Base-by-base conservation (phyloP, 2,797 vertebrate genomes). In the Eulemur coronatus region DNA sequence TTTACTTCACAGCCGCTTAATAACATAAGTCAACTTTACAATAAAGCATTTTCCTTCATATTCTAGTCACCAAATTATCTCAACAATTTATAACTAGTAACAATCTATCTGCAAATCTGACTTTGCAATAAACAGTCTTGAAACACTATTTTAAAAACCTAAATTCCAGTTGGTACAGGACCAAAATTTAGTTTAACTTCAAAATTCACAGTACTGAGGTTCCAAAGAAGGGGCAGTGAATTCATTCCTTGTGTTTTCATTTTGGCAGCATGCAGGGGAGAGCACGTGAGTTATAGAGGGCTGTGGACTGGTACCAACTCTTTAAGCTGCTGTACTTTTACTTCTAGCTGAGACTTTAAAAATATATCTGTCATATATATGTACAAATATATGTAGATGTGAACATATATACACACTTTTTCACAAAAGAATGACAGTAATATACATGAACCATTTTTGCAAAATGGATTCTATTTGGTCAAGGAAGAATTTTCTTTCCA, bases 41-140 rank as follows among this genome's bases (percentile, higher is more conserved):
- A 87, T 30, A 92, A 94, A 94, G 46, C 57, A 46, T 87, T 95
- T 97, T 94, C 75, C 79, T 97, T 97, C 57, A 86, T 52, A 65
- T 63, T 69, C 26, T 79, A 84, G 84, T 50, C 46, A 89, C 84
- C 52, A 81, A 57, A 22, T 69, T 67, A 93, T 43, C 48, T 78
- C 30, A 65, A 80, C 35, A 50, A 84, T 75, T 93, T 91, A 69
- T 76, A 85, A 80, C 14, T 46, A 85, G 9, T 70, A 70, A 88
- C 41, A 92, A 67, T 41, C 20, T 11, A 63, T n/a, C 48, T 89
- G 41, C 11, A 89, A 63, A 24, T 84, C 70, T 80, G 24, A 85
- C 14, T 30, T 69, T 96, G 52, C 57, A 65, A 89, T 67, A 86
- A 82, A 65, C 30, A 75, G 70, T 89, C 46, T 46, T 69, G 8